Conservation (phyloP, 2,888 invertebrate genomes). For the Masnerella sp. region DNA sequence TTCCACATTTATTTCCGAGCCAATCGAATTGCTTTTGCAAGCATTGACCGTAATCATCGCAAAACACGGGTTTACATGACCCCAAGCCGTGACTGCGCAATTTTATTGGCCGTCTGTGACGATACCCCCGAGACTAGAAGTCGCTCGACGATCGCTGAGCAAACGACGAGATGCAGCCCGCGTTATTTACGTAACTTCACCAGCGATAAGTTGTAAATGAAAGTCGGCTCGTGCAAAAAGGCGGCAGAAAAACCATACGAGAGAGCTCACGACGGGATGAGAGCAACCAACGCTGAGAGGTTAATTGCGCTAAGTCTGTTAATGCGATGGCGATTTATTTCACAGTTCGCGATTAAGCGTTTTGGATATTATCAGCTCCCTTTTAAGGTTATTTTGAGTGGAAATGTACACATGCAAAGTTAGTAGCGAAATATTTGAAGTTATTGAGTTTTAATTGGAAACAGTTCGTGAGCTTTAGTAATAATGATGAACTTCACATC, state of each 20-base stretch:
- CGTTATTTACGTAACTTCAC: constrained; percentile 48
- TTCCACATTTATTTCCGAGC: neutral
- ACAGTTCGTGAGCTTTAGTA: too few species aligned
- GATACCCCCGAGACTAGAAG: constrained; percentile 35
- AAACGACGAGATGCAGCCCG: constrained; percentile 23
- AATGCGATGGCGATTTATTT: constrained; percentile 38
- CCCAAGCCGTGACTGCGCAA: constrained; percentile 26
- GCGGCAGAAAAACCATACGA: constrained; percentile 16
- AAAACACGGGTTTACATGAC: constrained; percentile 15
- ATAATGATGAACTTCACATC: too few species aligned
- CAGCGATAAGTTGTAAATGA: constrained; percentile 38
- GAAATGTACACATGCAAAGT: too few species aligned
- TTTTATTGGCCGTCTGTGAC: constrained; percentile 40
- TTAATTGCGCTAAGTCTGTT: constrained; percentile 30
- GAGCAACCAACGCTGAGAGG: constrained; percentile 21
- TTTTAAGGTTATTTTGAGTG: too few species aligned
- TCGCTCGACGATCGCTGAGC: constrained; percentile 32
- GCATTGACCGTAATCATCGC: constrained; percentile 35
- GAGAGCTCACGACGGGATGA: constrained; percentile 14
- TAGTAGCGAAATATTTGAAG: too few species aligned
- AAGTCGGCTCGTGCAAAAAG: constrained; percentile 36
- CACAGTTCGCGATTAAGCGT: constrained; percentile 33
- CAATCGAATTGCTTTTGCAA: neutral
- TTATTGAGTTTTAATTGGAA: too few species aligned
- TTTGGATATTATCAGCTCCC: too few species aligned